phyloP scores from a whole-genome alignment of 2,113 vertebrate species.

The Rhabdomys dilectus region DNA sequence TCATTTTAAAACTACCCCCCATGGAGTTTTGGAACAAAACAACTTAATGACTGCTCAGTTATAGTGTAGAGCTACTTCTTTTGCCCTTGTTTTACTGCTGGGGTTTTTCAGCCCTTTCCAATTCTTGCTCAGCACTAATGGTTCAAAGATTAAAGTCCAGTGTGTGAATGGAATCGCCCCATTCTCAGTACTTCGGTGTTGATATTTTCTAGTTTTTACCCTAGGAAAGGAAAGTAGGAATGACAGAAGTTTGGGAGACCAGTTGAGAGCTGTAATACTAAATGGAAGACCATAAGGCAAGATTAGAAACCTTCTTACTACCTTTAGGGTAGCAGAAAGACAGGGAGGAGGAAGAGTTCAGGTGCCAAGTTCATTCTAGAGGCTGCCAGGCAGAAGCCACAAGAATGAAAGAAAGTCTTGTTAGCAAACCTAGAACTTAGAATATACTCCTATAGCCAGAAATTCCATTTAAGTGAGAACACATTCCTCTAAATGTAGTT shows the following conservation, averaged over 20 bases:
- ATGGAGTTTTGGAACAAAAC: constrained; percentile 76
- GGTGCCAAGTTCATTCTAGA: neutral
- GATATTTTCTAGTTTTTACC: constrained; percentile 36
- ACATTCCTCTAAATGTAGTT: neutral
- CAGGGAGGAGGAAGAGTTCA: neutral
- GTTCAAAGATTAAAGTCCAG: constrained; percentile 73
- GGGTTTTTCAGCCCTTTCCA: constrained; percentile 72
- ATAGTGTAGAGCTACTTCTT: constrained; percentile 71
- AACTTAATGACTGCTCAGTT: constrained; percentile 72
- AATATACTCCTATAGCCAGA: constrained; percentile 4
- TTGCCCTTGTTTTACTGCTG: constrained; percentile 71
- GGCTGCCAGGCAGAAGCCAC: constrained; percentile 2
- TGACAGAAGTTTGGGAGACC: neutral
- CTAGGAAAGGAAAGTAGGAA: constrained; percentile 17
- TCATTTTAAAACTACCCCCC: constrained; percentile 76
- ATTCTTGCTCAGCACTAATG: constrained; percentile 60
- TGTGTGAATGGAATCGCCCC: constrained; percentile 32
- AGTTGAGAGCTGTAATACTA: neutral
- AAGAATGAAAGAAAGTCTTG: neutral
- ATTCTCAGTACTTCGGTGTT: neutral
- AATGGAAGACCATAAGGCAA: neutral
- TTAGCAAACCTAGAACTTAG: constrained; percentile 49
- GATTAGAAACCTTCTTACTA: neutral
- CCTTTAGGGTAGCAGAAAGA: neutral
- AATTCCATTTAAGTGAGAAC: constrained; percentile 22